A percentile compares a stretch with the other conserved stretches of the same genome.
Evolutionary conservation across 2,113 vertebrate species (phyloP).

Genomic region (Rhinolophus ferrumequinum): DNA sequence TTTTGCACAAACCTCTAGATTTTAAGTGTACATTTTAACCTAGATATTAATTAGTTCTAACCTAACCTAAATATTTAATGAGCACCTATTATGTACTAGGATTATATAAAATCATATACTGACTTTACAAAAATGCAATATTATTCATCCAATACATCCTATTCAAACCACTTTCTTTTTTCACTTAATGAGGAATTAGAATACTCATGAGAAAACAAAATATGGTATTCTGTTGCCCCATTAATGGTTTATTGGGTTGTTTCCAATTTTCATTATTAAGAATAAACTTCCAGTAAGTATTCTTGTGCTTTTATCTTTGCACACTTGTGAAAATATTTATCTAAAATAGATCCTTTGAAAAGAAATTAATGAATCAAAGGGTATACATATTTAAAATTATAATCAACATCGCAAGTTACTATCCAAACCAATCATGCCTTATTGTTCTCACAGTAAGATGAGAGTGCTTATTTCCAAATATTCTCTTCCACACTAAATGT

Average conservation of each 20-base stretch:
- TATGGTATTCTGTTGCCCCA: neutral
- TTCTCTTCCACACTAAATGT: neutral
- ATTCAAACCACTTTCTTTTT: neutral
- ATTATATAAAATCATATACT: conserved; percentile 1
- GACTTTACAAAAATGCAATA: neutral
- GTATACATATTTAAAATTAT: neutral
- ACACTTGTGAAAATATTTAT: neutral
- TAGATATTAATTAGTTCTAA: neutral
- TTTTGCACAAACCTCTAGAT: neutral
- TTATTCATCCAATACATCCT: neutral
- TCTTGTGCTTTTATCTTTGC: neutral
- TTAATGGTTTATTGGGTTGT: neutral
- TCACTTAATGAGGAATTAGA: neutral
- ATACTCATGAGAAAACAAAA: neutral
- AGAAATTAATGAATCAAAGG: neutral
- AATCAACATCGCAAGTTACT: neutral
- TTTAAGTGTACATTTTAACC: neutral
- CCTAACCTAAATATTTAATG: neutral
- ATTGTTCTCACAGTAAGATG: neutral
- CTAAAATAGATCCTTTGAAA: neutral
- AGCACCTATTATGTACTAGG: neutral
- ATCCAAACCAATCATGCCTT: neutral
- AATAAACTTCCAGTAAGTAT: neutral
- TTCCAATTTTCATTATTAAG: neutral
- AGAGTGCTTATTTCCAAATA: neutral